These are phyloP conservation scores for Plutella xylostella DNA, from an alignment of 2,888 invertebrate species.

Conservation along the genomic window DNA sequence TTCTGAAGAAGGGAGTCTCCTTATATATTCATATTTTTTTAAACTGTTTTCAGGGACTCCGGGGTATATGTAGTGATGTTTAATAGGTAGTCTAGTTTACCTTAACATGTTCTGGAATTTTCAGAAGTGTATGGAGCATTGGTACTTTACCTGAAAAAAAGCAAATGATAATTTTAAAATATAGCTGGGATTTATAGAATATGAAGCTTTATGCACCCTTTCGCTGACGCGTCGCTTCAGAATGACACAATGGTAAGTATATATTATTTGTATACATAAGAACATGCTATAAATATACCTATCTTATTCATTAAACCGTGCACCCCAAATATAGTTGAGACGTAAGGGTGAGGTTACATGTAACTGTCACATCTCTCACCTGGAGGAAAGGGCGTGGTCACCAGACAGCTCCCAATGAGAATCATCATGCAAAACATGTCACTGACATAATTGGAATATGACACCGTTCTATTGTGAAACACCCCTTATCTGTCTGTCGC, in stretches of 20 bases:
- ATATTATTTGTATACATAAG: no score
- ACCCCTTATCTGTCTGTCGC: neutral
- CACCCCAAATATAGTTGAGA: no score
- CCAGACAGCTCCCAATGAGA: slow-evolving; percentile 49
- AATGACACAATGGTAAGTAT: no score
- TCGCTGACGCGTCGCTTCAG: no score
- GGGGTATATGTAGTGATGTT: no score
- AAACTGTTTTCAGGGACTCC: no score
- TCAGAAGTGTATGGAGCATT: slow-evolving; percentile 13
- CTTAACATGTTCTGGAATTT: no score
- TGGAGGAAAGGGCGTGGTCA: slow-evolving; percentile 61
- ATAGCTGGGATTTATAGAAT: neutral
- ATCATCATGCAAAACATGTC: slow-evolving; percentile 29
- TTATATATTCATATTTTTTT: no score
- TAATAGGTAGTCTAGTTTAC: no score
- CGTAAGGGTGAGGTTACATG: slow-evolving; percentile 35
- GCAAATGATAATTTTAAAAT: slow-evolving; percentile 1
- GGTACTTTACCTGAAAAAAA: slow-evolving; percentile 31
- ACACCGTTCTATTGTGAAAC: slow-evolving; percentile 23
- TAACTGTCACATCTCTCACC: slow-evolving; percentile 44
- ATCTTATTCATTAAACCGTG: no score
- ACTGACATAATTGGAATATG: slow-evolving; percentile 38
- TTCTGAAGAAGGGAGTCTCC: no score
- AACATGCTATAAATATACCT: no score
- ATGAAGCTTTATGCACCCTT: neutral